Evolutionary conservation across 1,140 invertebrate genomes (phyloP), one percentile per base, ranked within the genome.

Genomic region (Nylanderia fulva): DNA sequence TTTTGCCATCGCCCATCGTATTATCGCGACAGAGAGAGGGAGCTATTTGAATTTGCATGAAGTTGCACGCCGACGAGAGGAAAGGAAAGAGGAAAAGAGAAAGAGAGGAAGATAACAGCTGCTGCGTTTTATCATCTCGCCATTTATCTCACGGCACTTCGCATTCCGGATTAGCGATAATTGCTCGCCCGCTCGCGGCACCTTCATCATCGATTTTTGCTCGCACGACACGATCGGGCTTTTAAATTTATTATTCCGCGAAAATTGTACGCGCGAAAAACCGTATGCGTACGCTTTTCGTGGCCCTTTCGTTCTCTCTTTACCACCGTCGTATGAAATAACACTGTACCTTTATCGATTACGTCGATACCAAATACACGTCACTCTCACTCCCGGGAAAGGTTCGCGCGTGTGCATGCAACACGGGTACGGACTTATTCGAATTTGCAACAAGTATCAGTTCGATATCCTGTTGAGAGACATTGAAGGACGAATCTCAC

Each of bases 361-460:
- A 82, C 24, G 77, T 82, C 52, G 33, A 48, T 71, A 82, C 72
- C 52, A 82, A 52, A 58, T 72, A 48, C n/a, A n/a, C 4, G 27
- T 52, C 29, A 7, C 66, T 58, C 66, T 39, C 66, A 71, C 29
- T 60, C 39, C 36, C 33, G 64, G 18, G 64, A 8, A 24, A 56
- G 15, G 24, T 24, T 71, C 11, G 36, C 5, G 33, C 9, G 15
- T n/a, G 76, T 24, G 45, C 74, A 60, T 48, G 76, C 77, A 80
- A 80, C 52, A 71, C 0, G 39, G 11, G 0, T 27, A 5, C 39
- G 64, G 36, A 71, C 45, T 82, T 82, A 72, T 39, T 82, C 77
- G 58, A 82, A 82, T 72, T 82, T 82, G 66, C 77, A 82, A 82
- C 77, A 82, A 82, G 77, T 82, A 72, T 13, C 3, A 45, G 52